Conservation (phyloP, 2,888 invertebrate species). For the Agrotis clavis region DNA sequence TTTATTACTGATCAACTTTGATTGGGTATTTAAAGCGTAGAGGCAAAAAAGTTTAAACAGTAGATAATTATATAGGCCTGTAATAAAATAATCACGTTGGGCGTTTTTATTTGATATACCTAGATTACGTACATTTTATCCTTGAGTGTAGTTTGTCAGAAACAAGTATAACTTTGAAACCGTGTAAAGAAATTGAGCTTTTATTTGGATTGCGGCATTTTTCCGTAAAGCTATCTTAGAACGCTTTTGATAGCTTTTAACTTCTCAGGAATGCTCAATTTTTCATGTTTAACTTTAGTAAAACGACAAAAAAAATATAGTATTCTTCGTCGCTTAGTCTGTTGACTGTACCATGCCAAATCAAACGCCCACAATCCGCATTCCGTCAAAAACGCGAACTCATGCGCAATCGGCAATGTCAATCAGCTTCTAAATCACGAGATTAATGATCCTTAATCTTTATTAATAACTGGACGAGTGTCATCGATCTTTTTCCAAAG, state of each 20-base stretch:
- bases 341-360: conserved; percentile 45
- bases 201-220: background rate
- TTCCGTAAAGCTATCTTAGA: background rate
- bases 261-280: no score
- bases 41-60: conserved; percentile 17
- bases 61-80: conserved; percentile 3
- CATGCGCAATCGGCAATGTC: conserved; percentile 59
- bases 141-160: conserved; percentile 2
- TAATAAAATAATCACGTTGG: background rate
- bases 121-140: background rate
- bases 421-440: conserved; percentile 4
- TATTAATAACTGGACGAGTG: background rate
- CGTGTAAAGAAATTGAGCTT: background rate
- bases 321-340: no score
- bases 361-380: conserved; percentile 68
- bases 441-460: background rate
- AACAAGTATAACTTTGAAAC: conserved; percentile 8
- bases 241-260: no score
- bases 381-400: conserved; percentile 70
- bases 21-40: conserved; percentile 8
- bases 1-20: background rate
- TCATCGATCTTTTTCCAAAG: background rate
- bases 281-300: background rate
- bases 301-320: no score
- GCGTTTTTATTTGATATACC: conserved; percentile 9